Evolutionary conservation across 1,140 invertebrate species (phyloP), one percentile per base, ranked within the genome.

Genomic region (Teleopsis dalmanni): DNA sequence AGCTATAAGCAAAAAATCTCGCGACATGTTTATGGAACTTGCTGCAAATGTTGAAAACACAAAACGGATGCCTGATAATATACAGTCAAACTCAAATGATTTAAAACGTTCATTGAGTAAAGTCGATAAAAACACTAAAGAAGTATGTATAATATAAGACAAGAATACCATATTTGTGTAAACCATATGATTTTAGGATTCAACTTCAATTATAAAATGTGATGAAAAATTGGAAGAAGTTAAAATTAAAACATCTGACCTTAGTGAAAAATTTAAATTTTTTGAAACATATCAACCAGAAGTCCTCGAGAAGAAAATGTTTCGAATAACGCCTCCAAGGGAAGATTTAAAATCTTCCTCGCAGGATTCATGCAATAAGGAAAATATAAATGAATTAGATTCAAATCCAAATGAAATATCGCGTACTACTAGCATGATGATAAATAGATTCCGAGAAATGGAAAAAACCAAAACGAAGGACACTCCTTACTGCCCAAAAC

Each of bases 1-100:
- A 89, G 89, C 82, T 57, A 88, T 91, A 46, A 87, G 87, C 48
- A 88, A 88, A 70, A 86, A 89, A 62, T 91, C 89, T 0, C 79
- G 90, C 16, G 87, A 81, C 27, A 76, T 92, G 36, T 94, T 93
- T 67, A 73, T 89, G 71, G 83, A 93, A 73, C 69, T 95, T 51
- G 90, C 94, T 62, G 87, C 88, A 4, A 75, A 79, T 63, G 66
- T 38, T 8, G 48, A n/a, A n/a, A n/a, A n/a, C n/a, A n/a, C n/a
- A n/a, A n/a, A n/a, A n/a, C n/a, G n/a, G n/a, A n/a, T 31, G 9
- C 29, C 48, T 23, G 34, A 23, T 21, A 50, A 36, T 18, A 51
- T 1, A 49, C 71, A 8, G 68, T 71, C n/a, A 74, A 75, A 59
- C n/a, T 22, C 22, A 41, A n/a, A n/a, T n/a, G n/a, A n/a, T n/a